phyloP scores from a whole-genome alignment of 2,113 vertebrate genomes.

The Tamias sibiricus region DNA sequence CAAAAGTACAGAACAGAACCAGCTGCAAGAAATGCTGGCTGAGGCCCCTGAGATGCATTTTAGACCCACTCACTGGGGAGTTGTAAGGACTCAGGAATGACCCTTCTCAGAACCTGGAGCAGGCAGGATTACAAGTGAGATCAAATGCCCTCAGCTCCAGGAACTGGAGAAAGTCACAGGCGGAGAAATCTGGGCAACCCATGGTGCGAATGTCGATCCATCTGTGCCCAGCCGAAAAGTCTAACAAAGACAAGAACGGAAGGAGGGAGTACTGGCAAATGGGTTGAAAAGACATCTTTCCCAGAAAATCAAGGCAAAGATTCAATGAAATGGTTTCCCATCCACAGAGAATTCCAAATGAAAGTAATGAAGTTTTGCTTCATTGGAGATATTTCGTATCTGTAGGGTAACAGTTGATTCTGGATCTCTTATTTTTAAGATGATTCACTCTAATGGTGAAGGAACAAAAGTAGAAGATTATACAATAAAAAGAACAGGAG shows the following conservation, averaged over 20 bases:
- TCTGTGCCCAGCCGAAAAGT: not conserved
- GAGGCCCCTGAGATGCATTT: not conserved
- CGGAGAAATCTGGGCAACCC: not conserved
- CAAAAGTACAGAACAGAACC: not conserved
- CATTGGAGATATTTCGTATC: not conserved
- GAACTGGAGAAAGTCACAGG: not conserved
- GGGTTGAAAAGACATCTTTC: not conserved
- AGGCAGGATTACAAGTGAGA: fast-evolving
- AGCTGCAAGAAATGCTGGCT: fast-evolving
- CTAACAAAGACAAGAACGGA: not conserved
- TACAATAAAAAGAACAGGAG: not conserved
- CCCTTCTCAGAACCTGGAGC: not conserved
- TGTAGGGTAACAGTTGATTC: not conserved
- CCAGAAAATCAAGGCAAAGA: conserved; percentile 36
- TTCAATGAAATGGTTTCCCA: not conserved
- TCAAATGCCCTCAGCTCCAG: not conserved
- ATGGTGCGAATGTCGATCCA: not conserved
- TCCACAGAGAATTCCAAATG: not conserved
- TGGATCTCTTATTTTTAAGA: not conserved
- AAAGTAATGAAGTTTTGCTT: not conserved
- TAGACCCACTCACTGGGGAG: not conserved
- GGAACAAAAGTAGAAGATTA: not conserved
- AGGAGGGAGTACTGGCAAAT: too few species aligned
- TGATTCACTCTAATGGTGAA: not conserved
- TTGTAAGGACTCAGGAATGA: not conserved